These are phyloP conservation scores for Enteromius paludinosus DNA, from an alignment of 2,797 vertebrate genomes.

Conservation along the genomic window DNA sequence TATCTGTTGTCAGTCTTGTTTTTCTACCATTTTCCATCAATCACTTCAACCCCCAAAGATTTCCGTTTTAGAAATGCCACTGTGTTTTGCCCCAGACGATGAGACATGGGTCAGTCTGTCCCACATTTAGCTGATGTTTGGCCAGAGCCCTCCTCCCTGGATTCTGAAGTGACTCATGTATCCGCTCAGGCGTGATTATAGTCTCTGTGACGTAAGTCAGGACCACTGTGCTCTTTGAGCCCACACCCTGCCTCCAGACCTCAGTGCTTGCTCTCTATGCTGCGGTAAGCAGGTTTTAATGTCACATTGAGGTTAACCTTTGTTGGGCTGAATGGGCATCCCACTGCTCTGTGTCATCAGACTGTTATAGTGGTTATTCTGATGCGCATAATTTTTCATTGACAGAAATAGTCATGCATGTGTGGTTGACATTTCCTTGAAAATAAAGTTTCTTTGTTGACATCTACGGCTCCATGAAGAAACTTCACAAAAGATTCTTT, in stretches of 20 bases:
- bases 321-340: not conserved
- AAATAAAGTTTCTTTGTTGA: not conserved
- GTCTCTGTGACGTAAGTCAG: constrained; percentile 39
- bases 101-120: constrained; percentile 30
- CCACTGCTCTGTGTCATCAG: constrained; percentile 3
- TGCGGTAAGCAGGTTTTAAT: constrained; percentile 26
- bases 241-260: constrained; percentile 44
- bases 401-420: not conserved
- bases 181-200: constrained; percentile 40
- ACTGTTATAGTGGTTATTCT: not conserved
- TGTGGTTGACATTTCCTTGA: not conserved
- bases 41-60: not conserved
- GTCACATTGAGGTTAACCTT: not conserved
- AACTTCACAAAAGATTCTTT: not conserved
- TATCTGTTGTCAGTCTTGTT: not conserved
- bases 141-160: constrained; percentile 26
- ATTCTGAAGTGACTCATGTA: constrained; percentile 34
- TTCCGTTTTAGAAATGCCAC: not conserved
- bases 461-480: not conserved
- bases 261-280: constrained; percentile 12
- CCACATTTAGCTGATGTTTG: constrained; percentile 40
- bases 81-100: constrained; percentile 11
- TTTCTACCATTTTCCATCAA: not conserved
- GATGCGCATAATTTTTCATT: constrained; percentile 1
- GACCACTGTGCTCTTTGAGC: constrained; percentile 29